Base-by-base conservation (phyloP, 2,113 vertebrate genomes). In the Rhinoptilus africanus region DNA sequence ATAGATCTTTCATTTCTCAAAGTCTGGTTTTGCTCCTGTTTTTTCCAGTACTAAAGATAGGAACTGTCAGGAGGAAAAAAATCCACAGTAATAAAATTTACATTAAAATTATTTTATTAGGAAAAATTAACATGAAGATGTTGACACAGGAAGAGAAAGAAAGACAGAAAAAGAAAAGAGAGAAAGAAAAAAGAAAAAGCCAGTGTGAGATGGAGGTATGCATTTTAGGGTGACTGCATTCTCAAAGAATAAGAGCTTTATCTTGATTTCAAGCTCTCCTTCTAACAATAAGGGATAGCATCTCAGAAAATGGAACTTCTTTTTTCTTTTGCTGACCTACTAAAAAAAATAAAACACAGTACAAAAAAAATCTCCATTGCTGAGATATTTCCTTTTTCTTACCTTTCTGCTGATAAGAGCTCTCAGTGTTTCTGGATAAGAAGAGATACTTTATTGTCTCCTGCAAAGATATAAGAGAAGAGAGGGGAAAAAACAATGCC, bases 401-500 rank as follows among this genome's bases (percentile, higher is more conserved):
- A 93, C 92, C 67, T 96, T 96, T 96, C 78, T 92, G 72, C 96
- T 97, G 97, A 98, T 98, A 98, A 98, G 63, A 88, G 81, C 91
- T 96, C 96, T 97, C 81, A 93, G 41, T 88, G 88, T 97, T 97
- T 97, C 96, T 94, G 96, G 96, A 96, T 97, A 98, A 98, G 88
- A 82, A n/a, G 89, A 93, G 93, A 93, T 97, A 94, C 94, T 97
- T 97, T 96, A 92, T 96, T 97, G 82, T 97, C 91, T 98, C 85
- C 82, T 74, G 53, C 86, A 97, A 96, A 95, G 92, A 97, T 95
- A 72, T 47, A 75, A 90, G 88, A 87, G 62, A 88, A 79, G 53
- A 92, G 68, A 68, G 67, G 56, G 71, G 43, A 24, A 91, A 92
- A 93, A 97, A 91, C 60, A 85, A 92, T 93, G 83, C 82, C 48